Evolutionary conservation across 2,797 vertebrate species (phyloP).

Genomic region (Tiaroga cobitis): DNA sequence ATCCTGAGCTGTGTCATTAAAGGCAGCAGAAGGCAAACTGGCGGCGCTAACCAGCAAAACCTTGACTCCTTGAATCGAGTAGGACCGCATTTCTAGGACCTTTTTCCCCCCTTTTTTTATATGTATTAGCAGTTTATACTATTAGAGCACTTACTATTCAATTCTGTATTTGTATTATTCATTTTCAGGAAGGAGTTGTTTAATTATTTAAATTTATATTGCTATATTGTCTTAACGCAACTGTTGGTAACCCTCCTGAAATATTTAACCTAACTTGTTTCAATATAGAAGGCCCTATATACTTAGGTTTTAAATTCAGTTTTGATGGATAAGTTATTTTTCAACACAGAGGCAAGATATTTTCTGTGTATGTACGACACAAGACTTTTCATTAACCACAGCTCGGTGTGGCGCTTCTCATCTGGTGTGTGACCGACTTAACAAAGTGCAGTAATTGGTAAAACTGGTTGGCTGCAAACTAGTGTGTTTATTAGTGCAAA

Average conservation of each 20-base stretch:
- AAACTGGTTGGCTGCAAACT: not conserved
- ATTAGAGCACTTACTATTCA: not conserved
- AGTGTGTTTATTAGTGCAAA: not conserved
- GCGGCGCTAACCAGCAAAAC: not conserved
- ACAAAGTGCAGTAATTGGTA: not conserved
- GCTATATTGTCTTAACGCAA: not conserved
- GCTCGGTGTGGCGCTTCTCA: too few species aligned
- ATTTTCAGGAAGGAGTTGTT: not conserved
- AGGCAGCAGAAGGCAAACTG: not conserved
- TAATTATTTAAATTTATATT: not conserved
- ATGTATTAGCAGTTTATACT: not conserved
- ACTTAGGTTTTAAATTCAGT: not conserved
- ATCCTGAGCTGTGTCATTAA: conserved; percentile 12
- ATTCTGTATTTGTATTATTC: not conserved
- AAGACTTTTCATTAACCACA: not conserved
- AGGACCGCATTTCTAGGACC: not conserved
- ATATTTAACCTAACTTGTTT: not conserved
- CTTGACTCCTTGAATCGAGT: not conserved
- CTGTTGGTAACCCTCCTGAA: not conserved
- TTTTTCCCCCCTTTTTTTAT: not conserved
- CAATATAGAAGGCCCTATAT: not conserved
- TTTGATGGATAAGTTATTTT: not conserved
- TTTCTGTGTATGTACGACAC: not conserved
- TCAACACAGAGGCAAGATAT: not conserved
- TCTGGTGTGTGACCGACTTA: not conserved